These are phyloP conservation scores for Bombus waltoni DNA, from an alignment of 1,140 invertebrate genomes.

Conservation along the genomic window DNA sequence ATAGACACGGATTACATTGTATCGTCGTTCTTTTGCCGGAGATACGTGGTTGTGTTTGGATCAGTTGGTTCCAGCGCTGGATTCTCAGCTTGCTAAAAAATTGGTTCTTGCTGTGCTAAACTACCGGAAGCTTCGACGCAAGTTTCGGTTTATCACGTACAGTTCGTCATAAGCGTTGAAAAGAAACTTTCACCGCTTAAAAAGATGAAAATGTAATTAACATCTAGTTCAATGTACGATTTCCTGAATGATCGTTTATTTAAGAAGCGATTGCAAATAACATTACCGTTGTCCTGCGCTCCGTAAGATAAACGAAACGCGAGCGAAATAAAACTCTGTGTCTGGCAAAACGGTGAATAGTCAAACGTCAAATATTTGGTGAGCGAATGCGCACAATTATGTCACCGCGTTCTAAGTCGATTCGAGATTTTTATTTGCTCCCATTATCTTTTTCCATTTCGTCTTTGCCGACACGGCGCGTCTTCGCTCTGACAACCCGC, in stretches of 20 bases:
- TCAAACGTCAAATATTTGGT: slow-evolving; percentile 59
- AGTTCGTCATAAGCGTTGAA: too few relatives aligned
- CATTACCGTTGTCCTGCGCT: not conserved
- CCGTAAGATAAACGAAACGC: not conserved
- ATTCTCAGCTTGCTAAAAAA: not conserved
- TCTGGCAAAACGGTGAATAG: not conserved
- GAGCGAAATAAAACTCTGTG: slow-evolving; percentile 10
- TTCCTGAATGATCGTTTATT: not conserved
- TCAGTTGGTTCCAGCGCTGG: not conserved
- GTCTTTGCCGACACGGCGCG: not conserved
- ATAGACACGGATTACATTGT: too few relatives aligned
- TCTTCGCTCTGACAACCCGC: not conserved
- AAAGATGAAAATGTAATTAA: not conserved
- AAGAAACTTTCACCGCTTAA: not conserved
- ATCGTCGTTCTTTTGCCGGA: not conserved
- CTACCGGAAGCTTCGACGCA: too few relatives aligned
- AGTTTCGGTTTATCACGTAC: too few relatives aligned
- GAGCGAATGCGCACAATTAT: slow-evolving; percentile 59
- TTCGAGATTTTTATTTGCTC: slow-evolving; percentile 43
- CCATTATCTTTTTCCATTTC: slow-evolving; percentile 45
- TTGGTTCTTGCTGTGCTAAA: not conserved
- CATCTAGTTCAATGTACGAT: not conserved
- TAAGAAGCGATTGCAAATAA: not conserved
- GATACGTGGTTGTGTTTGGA: not conserved
- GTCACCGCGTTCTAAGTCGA: slow-evolving; percentile 44